Percentiles rank a stretch among this genome's conserved stretches.
These are phyloP conservation scores for Arvicanthis niloticus DNA, from an alignment of 2,113 vertebrate species.

Conservation along the genomic window DNA sequence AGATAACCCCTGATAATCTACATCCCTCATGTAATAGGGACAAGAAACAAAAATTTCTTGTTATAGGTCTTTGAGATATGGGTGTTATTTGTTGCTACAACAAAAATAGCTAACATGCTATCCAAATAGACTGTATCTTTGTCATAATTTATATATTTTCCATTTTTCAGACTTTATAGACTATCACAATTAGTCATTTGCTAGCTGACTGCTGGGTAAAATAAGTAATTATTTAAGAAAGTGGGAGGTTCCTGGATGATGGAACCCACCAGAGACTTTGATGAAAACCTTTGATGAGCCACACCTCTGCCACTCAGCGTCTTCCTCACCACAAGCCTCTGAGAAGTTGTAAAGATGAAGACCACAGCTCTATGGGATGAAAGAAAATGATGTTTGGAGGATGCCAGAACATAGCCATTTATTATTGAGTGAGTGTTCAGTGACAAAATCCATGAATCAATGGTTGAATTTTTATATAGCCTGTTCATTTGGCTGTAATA, in stretches of 20 bases:
- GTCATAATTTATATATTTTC: neutral
- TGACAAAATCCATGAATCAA: neutral
- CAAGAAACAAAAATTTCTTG: constrained; percentile 26
- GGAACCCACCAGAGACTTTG: neutral
- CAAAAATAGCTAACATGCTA: constrained; percentile 1
- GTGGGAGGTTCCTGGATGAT: neutral
- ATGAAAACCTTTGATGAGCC: neutral
- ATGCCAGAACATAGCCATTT: neutral
- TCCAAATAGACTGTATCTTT: neutral
- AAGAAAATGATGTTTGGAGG: neutral
- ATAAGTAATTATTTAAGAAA: neutral
- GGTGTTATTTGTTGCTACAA: neutral
- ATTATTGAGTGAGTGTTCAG: neutral
- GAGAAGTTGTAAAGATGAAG: neutral
- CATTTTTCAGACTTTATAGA: neutral
- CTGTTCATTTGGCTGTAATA: constrained; percentile 11
- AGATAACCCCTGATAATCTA: neutral
- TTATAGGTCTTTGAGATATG: neutral
- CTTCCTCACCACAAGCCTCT: neutral
- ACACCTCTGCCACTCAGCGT: neutral
- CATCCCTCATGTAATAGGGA: neutral
- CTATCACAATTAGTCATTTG: neutral
- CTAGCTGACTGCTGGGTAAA: neutral
- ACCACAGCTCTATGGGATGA: neutral
- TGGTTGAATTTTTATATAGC: neutral